Conservation (phyloP, 2,888 invertebrate species). For the Xylocampa areola region DNA sequence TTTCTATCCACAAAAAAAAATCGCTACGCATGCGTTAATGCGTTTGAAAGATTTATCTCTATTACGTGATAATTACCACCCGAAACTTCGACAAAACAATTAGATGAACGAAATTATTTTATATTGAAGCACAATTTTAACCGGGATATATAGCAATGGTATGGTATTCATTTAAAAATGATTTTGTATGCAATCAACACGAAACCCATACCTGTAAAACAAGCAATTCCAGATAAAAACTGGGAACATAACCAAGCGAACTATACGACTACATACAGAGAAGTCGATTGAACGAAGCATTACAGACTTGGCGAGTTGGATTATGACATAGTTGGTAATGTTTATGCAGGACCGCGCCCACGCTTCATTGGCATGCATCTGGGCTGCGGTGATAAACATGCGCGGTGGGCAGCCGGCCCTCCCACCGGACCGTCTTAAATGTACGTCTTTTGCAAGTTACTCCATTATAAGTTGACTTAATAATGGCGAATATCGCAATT, state of each 20-base stretch:
- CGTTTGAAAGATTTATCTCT: no score
- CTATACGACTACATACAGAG: conserved; percentile 43
- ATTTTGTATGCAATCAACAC: no score
- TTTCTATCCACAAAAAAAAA: no score
- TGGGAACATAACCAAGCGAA: conserved; percentile 23
- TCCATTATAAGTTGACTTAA: conserved; percentile 33
- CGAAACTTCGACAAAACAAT: no score
- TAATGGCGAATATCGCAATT: conserved; percentile 23
- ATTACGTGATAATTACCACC: no score
- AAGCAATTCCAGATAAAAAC: conserved; percentile 20
- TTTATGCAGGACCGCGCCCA: conserved; percentile 80
- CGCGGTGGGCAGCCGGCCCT: conserved; percentile 73
- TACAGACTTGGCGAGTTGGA: conserved; percentile 56
- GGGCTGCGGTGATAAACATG: conserved; percentile 75
- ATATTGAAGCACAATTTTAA: no score
- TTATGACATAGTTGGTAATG: conserved; percentile 70
- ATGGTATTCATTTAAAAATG: no score
- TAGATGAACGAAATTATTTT: no score
- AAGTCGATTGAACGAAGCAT: conserved; percentile 37
- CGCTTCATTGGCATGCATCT: conserved; percentile 82
- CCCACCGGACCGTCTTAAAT: conserved; percentile 69
- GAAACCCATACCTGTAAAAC: not conserved
- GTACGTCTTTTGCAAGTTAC: conserved; percentile 46
- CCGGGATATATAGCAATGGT: no score
- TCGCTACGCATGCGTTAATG: no score